Evolutionary conservation across 64 coral and sea anemone species (phyloP).

Genomic region (Porites australiensis): DNA sequence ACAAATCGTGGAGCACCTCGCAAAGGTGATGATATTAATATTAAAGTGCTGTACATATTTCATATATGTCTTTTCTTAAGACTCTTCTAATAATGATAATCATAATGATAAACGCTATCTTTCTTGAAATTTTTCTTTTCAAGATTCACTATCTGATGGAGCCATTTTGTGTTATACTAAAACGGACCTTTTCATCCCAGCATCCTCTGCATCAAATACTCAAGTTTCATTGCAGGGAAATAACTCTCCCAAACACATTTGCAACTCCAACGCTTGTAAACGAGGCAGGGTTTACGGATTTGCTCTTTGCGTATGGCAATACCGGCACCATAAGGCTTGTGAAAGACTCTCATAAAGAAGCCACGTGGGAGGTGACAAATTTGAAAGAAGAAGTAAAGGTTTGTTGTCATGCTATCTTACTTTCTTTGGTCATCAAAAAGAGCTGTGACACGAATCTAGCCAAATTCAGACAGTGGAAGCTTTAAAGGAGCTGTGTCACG

Average conservation of each 20-base stretch:
- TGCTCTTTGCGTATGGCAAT: slow-evolving; percentile 62
- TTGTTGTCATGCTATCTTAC: neutral
- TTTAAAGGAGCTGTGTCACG: too few species aligned
- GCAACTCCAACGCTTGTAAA: slow-evolving; percentile 42
- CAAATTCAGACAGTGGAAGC: too few species aligned
- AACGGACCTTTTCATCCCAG: slow-evolving; percentile 54
- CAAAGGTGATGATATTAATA: neutral
- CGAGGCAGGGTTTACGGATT: slow-evolving; percentile 6
- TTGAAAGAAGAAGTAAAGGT: slow-evolving; percentile 50
- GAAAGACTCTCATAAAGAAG: neutral
- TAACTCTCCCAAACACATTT: slow-evolving; percentile 45
- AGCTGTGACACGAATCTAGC: too few species aligned
- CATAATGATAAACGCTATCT: too few species aligned
- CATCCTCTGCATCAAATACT: slow-evolving; percentile 76
- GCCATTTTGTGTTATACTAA: slow-evolving; percentile 56
- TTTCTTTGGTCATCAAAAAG: too few species aligned
- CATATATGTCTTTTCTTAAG: too few species aligned
- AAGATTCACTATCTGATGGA: slow-evolving; percentile 71
- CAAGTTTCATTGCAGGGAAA: slow-evolving; percentile 74
- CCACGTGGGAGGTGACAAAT: slow-evolving; percentile 56
- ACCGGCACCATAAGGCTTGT: slow-evolving; percentile 17
- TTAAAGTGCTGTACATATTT: too few species aligned
- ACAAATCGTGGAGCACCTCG: slow-evolving; percentile 78
- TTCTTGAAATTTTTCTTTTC: neutral
- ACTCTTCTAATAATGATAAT: too few species aligned